A percentile compares a stretch with the other conserved stretches of the same genome.
phyloP scores from a whole-genome alignment of 2,888 invertebrate genomes.

The Andrena fulva region DNA sequence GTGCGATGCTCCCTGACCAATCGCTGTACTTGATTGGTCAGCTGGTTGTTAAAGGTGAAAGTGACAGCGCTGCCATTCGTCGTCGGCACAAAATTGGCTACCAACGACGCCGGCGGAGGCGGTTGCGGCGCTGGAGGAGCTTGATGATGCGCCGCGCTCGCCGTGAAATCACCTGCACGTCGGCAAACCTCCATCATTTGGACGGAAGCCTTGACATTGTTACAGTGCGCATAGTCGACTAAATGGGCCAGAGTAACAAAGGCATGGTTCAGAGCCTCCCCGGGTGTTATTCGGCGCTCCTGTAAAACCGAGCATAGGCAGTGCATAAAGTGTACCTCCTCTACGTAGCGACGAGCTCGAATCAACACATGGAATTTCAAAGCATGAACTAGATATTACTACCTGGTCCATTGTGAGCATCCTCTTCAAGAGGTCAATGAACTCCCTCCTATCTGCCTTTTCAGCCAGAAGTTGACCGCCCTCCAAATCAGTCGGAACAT shows the following conservation, averaged over 20 bases:
- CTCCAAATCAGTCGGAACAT: slow-evolving; percentile 98
- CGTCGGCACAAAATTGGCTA: slow-evolving; percentile 91
- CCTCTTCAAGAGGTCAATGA: slow-evolving; percentile 98
- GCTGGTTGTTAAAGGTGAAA: slow-evolving; percentile 96
- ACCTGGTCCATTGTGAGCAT: slow-evolving; percentile 99
- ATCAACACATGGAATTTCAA: not conserved
- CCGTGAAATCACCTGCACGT: slow-evolving; percentile 85
- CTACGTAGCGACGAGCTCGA: no score
- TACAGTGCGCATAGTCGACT: slow-evolving; percentile 98
- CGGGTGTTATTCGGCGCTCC: slow-evolving; percentile 97
- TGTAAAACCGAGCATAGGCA: slow-evolving; percentile 80
- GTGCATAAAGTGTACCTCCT: not conserved
- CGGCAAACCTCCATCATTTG: slow-evolving; percentile 97
- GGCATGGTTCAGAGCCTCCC: slow-evolving; percentile 97
- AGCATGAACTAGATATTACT: slow-evolving; percentile 85
- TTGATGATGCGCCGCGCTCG: slow-evolving; percentile 86
- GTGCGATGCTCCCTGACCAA: slow-evolving; percentile 90
- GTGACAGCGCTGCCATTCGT: slow-evolving; percentile 93
- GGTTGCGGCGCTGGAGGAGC: slow-evolving; percentile 85
- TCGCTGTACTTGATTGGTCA: slow-evolving; percentile 90
- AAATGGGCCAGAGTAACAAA: slow-evolving; percentile 97
- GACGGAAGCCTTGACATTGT: slow-evolving; percentile 98
- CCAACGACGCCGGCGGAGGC: slow-evolving; percentile 87
- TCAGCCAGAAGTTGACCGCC: slow-evolving; percentile 98
- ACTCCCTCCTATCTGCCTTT: slow-evolving; percentile 98